Percentiles rank a stretch among this genome's conserved stretches.
These are phyloP conservation scores for Zophobas morio DNA, from an alignment of 1,140 invertebrate genomes.

Conservation along the genomic window DNA sequence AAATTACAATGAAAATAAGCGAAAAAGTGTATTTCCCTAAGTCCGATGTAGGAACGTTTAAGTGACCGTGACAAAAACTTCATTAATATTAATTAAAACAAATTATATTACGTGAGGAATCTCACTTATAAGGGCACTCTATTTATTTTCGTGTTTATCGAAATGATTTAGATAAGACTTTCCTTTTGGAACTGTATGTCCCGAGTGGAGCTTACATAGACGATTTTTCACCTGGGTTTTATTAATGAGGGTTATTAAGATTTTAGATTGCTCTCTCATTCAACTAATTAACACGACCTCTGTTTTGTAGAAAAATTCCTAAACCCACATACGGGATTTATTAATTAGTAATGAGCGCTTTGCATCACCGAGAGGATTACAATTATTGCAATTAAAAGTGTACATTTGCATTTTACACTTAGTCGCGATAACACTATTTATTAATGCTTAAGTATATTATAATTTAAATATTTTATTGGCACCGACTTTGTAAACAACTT, in stretches of 20 bases:
- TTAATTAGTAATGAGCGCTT: too few species aligned
- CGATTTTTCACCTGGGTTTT: conserved; percentile 19
- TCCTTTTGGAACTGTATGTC: background rate
- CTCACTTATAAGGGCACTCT: background rate
- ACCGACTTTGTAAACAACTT: too few species aligned
- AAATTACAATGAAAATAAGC: conserved; percentile 9
- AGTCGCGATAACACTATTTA: too few species aligned
- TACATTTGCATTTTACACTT: too few species aligned
- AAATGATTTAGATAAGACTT: conserved; percentile 33
- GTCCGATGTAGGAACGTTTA: conserved; percentile 6
- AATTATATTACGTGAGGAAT: conserved; percentile 39
- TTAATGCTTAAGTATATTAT: too few species aligned
- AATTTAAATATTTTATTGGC: too few species aligned
- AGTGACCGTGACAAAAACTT: conserved; percentile 12
- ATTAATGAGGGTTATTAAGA: conserved; percentile 31
- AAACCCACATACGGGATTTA: conserved; percentile 1
- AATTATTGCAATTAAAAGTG: too few species aligned
- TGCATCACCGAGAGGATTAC: too few species aligned
- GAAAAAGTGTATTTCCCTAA: conserved; percentile 15
- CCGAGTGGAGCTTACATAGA: conserved; percentile 6
- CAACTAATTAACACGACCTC: conserved; percentile 17
- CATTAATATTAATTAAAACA: conserved; percentile 40
- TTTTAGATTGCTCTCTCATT: conserved; percentile 16
- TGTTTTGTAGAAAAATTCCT: conserved; percentile 24
- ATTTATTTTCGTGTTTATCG: conserved; percentile 23